phyloP scores from a whole-genome alignment of 2,113 vertebrate genomes.

The Acanthisitta chloris region DNA sequence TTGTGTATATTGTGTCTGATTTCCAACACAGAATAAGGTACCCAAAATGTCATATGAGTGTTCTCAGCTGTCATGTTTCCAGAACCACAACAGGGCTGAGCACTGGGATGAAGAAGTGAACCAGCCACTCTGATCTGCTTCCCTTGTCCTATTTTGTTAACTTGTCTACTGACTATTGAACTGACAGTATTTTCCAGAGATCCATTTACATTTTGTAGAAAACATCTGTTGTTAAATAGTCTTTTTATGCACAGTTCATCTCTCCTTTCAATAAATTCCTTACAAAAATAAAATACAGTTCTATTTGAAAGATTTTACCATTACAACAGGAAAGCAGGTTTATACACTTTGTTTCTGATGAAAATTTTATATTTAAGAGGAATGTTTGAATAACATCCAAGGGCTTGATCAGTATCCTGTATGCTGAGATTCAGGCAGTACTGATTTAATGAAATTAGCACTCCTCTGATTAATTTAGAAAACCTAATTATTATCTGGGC shows the following conservation, averaged over 20 bases:
- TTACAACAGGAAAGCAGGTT: not conserved
- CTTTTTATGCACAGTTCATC: not conserved
- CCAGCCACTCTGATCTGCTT: not conserved
- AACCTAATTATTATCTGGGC: slow-evolving; percentile 16
- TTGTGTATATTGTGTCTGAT: not conserved
- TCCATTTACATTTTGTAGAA: not conserved
- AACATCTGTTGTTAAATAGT: not conserved
- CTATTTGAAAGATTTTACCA: not conserved
- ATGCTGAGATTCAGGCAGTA: not conserved
- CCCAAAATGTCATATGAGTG: not conserved
- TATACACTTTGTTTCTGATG: not conserved
- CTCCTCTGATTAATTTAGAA: slow-evolving; percentile 21
- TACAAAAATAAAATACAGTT: not conserved
- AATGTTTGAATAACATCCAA: not conserved
- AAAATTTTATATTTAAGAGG: not conserved
- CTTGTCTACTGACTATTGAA: not conserved
- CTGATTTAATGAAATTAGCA: slow-evolving; percentile 46
- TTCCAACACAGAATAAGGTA: not conserved
- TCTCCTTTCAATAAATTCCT: not conserved
- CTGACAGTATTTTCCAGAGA: not conserved
- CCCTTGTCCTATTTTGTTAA: not conserved
- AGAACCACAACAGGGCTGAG: not conserved
- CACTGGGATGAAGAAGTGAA: not conserved
- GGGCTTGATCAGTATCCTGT: not conserved
- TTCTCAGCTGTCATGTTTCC: not conserved